Evolutionary conservation across 2,113 vertebrate species (phyloP).

Genomic region (Myotis yumanensis): DNA sequence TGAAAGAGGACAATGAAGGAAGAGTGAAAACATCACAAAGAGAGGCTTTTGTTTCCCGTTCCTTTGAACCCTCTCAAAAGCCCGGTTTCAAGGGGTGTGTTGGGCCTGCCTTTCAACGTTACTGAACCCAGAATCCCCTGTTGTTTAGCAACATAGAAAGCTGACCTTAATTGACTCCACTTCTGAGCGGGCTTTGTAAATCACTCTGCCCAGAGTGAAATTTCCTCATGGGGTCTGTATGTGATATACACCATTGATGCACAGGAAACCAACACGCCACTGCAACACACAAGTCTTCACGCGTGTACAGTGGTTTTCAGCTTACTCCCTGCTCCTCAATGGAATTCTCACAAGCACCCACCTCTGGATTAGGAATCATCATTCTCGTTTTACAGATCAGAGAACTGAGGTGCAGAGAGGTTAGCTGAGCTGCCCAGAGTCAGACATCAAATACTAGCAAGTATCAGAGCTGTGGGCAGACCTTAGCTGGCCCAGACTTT

Average conservation of each 20-base stretch:
- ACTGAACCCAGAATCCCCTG: slow-evolving; percentile 89
- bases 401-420: background rate
- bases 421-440: background rate
- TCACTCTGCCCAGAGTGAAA: slow-evolving; percentile 81
- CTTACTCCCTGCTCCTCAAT: background rate
- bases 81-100: slow-evolving; percentile 92
- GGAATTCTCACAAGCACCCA: background rate
- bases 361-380: background rate
- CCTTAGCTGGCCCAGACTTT: background rate
- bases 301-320: background rate
- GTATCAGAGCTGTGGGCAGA: background rate
- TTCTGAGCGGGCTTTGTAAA: slow-evolving; percentile 87
- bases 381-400: background rate
- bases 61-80: slow-evolving; percentile 96
- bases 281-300: background rate
- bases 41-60: slow-evolving; percentile 92
- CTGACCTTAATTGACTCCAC: slow-evolving; percentile 99
- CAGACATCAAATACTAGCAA: background rate
- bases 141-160: slow-evolving; percentile 98
- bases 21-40: slow-evolving; percentile 94
- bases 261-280: background rate
- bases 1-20: slow-evolving; percentile 90
- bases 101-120: slow-evolving; percentile 94
- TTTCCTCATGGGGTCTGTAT: slow-evolving; percentile 40
- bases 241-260: background rate